A percentile compares a stretch with the other conserved stretches of the same genome.
Evolutionary conservation across 2,888 invertebrate genomes (phyloP).

Genomic region (Dinocampus coccinellae): DNA sequence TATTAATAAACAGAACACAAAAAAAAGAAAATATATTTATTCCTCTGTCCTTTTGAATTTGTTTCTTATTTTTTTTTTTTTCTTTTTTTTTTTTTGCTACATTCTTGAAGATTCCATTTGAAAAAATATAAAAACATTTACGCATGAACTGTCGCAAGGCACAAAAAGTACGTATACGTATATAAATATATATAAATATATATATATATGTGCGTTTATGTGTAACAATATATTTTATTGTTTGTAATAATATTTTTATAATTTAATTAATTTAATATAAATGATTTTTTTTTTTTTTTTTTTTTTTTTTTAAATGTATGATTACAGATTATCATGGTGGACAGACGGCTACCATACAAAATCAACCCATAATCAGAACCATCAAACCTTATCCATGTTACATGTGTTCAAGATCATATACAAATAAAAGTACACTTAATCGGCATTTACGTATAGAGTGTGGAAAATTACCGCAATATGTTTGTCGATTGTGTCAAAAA

Average conservation of each 20-base stretch:
- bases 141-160: not conserved
- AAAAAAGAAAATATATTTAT: no score
- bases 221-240: slow-evolving; percentile 2
- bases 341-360: not conserved
- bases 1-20: no score
- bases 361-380: slow-evolving; percentile 23
- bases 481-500: slow-evolving; percentile 61
- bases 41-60: no score
- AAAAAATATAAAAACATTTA: slow-evolving; percentile 8
- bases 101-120: slow-evolving; percentile 6
- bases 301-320: no score
- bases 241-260: slow-evolving; percentile 1
- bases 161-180: slow-evolving; percentile 14
- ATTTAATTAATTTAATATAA: slow-evolving; percentile 4
- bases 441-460: slow-evolving; percentile 67
- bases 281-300: slow-evolving; percentile 16
- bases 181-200: slow-evolving; percentile 11
- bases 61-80: no score
- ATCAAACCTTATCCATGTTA: slow-evolving; percentile 50
- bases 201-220: slow-evolving; percentile 22
- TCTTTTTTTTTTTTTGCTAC: no score
- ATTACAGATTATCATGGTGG: slow-evolving; percentile 18
- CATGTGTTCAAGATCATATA: slow-evolving; percentile 58
- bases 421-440: slow-evolving; percentile 76
- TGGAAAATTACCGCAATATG: slow-evolving; percentile 60